Evolutionary conservation across 2,888 invertebrate genomes (phyloP).

Genomic region (Polymixis lichenea): DNA sequence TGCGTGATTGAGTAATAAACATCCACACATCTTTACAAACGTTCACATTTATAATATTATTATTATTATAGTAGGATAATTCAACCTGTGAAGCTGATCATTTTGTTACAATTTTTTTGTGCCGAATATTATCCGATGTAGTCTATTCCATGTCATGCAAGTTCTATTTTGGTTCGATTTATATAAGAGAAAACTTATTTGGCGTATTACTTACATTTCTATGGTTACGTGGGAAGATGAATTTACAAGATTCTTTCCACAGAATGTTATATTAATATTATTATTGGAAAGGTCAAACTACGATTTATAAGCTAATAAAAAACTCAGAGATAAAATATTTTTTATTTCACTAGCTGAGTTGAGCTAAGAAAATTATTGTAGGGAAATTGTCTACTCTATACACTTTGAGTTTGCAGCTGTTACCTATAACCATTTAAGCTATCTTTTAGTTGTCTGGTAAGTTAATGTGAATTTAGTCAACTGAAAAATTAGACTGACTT

Average conservation of each 20-base stretch:
- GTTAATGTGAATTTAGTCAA: not conserved
- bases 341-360: not conserved
- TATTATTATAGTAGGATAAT: too few species aligned
- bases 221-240: not conserved
- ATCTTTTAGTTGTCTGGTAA: not conserved
- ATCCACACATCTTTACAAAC: too few species aligned
- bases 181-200: not conserved
- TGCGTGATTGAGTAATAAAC: too few species aligned
- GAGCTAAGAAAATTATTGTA: not conserved
- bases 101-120: too few species aligned
- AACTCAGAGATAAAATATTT: not conserved
- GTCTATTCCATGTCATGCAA: not conserved
- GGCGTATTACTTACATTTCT: not conserved
- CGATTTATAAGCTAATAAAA: not conserved
- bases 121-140: not conserved
- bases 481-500: not conserved
- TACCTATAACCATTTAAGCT: too few species aligned
- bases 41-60: too few species aligned
- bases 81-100: not conserved
- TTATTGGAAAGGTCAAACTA: not conserved
- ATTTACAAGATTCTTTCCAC: conserved; percentile 2
- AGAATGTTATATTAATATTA: conserved; percentile 8
- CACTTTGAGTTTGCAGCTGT: not conserved
- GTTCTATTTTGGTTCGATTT: not conserved
- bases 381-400: not conserved